Evolutionary conservation across 2,797 vertebrate genomes (phyloP).

Genomic region (Parambassis ranga): DNA sequence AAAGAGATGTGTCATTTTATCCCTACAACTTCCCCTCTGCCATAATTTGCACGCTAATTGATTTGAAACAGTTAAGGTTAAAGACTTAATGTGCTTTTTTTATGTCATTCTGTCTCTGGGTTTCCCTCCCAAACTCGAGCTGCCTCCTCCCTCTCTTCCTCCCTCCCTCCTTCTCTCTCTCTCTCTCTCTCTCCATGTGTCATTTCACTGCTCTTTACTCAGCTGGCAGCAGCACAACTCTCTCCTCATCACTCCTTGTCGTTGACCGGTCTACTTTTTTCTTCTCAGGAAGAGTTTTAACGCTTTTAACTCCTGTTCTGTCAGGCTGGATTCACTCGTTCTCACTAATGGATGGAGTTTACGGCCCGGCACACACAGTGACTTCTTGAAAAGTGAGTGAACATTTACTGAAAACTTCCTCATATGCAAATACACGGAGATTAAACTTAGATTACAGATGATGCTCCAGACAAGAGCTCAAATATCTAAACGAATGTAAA

Average conservation of each 20-base stretch:
- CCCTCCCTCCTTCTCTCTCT: background rate
- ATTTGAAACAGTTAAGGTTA: background rate
- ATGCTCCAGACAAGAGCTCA: too few relatives aligned
- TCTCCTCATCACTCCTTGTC: slow-evolving; percentile 40
- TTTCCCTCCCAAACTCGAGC: slow-evolving; percentile 37
- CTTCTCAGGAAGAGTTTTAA: too few relatives aligned
- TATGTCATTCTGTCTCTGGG: slow-evolving; percentile 17
- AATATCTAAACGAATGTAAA: too few relatives aligned
- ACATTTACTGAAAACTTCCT: slow-evolving; percentile 15
- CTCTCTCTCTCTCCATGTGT: slow-evolving; percentile 43
- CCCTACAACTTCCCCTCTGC: background rate
- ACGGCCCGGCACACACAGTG: slow-evolving; percentile 83
- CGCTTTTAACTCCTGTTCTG: slow-evolving; percentile 26
- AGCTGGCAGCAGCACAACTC: slow-evolving; percentile 53
- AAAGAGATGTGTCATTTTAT: background rate
- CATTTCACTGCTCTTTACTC: slow-evolving; percentile 50
- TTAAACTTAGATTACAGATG: background rate
- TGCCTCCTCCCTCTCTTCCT: background rate
- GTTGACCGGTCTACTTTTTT: background rate
- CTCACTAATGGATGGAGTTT: slow-evolving; percentile 93
- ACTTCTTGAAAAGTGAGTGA: slow-evolving; percentile 92
- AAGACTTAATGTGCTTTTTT: background rate
- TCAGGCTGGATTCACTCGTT: slow-evolving; percentile 90
- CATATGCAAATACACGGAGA: background rate
- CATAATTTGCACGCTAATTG: background rate